Base-by-base conservation (phyloP, 2,797 vertebrate genomes). In the Pristis pectinata region DNA sequence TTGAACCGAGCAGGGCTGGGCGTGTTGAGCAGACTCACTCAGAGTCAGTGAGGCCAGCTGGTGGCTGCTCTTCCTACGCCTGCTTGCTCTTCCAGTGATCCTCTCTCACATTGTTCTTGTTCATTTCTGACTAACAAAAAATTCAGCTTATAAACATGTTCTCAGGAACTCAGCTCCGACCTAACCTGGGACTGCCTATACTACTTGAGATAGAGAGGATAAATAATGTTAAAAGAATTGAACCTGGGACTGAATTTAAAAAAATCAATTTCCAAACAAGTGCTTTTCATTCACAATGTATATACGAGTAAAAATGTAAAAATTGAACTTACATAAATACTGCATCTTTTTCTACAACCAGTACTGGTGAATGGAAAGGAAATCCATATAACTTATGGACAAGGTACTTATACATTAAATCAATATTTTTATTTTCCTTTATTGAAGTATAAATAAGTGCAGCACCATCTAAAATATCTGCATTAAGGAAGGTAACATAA, bases 371-470 rank as follows among this genome's bases (percentile, higher is more conserved):
- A 95, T 98, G 98, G 97, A 99, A 99, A 27, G 98, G 98, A 96
- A 99, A 99, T 96, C 98, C 98, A 0, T 99, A 99, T 95, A 99
- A 97, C 96, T 98, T 98, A 97, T 99, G 99, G 95, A 99, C 98
- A 95, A 99, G 98, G 95, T 99, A 99, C 97, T 99, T 99, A 97
- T 99, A 99, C 95, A 99, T 97, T 96, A 99, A 97, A 95, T 99
- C 99, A 97, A 99, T 97, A 97, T 99, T 99, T 97, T 99, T 99
- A 97, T 98, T 98, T 97, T 99, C 99, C 97, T 99, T 99, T 96
- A 99, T 98, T 94, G 99, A 99, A 92, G 99, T 99, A 97, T 99
- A 99, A 97, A 99, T 97, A 96, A 99, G 98, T 95, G 98, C 98
- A 67, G 99, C 98, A 37, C 99, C 99, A 95, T 99, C 99, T 99